Conservation (phyloP, 2,113 vertebrate species). For the Pogona vitticeps region DNA sequence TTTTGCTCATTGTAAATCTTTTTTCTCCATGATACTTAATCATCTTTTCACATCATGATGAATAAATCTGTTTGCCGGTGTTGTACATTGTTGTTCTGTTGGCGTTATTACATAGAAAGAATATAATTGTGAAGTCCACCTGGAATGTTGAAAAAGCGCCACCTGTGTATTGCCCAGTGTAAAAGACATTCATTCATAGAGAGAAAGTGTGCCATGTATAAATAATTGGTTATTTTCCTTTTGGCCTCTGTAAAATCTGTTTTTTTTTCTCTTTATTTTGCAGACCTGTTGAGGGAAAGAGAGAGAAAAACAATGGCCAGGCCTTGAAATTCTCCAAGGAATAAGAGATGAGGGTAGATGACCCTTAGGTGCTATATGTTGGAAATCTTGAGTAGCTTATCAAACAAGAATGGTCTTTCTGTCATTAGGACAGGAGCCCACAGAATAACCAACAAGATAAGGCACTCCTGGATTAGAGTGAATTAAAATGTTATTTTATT, state of each 20-base stretch:
- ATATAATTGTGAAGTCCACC: neutral
- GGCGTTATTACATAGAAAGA: neutral
- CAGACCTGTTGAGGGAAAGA: slow-evolving; percentile 16
- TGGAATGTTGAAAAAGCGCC: neutral
- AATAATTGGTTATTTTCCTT: neutral
- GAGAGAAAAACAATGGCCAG: neutral
- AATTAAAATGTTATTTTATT: no score
- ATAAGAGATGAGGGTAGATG: neutral
- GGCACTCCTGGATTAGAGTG: no score
- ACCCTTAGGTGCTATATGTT: neutral
- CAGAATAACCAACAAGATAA: no score
- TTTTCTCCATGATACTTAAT: slow-evolving; percentile 2
- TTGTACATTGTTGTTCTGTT: neutral
- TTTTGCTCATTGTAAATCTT: neutral
- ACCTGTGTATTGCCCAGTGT: neutral
- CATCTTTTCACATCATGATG: neutral
- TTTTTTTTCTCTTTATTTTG: slow-evolving; percentile 35
- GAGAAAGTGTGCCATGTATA: neutral
- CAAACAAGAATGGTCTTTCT: slow-evolving; percentile 6
- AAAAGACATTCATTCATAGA: neutral
- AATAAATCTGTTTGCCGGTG: neutral
- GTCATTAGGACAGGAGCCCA: neutral
- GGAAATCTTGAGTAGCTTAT: neutral
- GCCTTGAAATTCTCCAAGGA: neutral
- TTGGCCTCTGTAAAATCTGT: neutral